Evolutionary conservation across 2,113 vertebrate species (phyloP), one percentile per base, ranked within the genome.

Genomic region (Aldabrachelys gigantea): DNA sequence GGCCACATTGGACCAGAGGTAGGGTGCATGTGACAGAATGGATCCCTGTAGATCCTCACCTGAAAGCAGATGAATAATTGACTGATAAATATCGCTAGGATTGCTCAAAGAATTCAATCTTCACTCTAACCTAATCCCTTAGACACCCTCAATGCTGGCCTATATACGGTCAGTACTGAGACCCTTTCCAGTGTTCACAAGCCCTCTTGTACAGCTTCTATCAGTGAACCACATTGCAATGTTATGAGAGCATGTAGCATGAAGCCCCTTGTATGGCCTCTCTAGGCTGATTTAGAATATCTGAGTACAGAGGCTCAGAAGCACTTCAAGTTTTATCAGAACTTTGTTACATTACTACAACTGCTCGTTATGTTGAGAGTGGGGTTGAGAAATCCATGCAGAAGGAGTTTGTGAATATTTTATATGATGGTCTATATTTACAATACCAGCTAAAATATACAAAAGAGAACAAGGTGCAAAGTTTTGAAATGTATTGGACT

Each of bases 301-400:
- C 62, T 69, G 62, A 69, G 16, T 69, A 13, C 22, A 25, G 69
- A 76, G 24, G 38, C n/a, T 76, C 11, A 76, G 22, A 90, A 90
- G 10, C 6, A 31, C 78, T 47, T 10, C 0, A 1, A n/a, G 84
- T 78, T 85, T 85, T 82, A 59, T 92, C 2, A 85, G 21, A 84
- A 35, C 2, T 35, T 62, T 80, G 38, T 0, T 0, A n/a, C 65
- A 88, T 82, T 54, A 88, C 79, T 41, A 1, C 0, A 3, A 52
- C 85, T 49, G 79, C 49, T 83, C 22, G 2, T 65, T 79, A 81
- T 92, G 25, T 0, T 88, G 4, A 4, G 1, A 31, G 6, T 65
- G 14, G 38, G 6, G 44, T 72, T 93, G 8, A 4, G 17, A 2
- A 54, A 6, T 79, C 94, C 59, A 17, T 35, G 29, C 3, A 6